Base-by-base conservation (phyloP, 2,797 vertebrate genomes). In the Spondyliosoma cantharus region DNA sequence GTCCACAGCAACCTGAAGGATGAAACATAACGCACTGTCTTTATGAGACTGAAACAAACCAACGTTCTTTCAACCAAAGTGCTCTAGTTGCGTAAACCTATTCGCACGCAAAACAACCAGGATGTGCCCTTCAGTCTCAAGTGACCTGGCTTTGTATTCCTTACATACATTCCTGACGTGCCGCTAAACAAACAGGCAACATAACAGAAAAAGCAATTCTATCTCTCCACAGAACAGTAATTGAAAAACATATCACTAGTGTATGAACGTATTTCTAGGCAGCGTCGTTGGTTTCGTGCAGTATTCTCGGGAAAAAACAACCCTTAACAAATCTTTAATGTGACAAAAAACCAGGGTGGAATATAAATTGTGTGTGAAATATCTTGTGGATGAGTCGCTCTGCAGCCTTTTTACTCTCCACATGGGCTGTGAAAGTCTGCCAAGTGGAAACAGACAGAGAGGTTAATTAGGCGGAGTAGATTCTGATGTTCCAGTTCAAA, bases 381-480 rank as follows among this genome's bases (percentile, higher is more conserved):
- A 50, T 49, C 59, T 74, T 70, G 53, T 69, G 71, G 24, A 22
- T 72, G 52, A 72, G 76, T 48, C 66, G 54, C 27, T 59, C 52
- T 25, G 25, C 57, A 69, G 24, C 8, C 64, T 80, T 76, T 72
- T 46, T 46, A 15, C 48, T 74, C 75, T 74, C 80, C 59, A 66
- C 61, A 27, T 80, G 80, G 37, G 63, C 79, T 68, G 74, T 82
- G 78, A 86, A 91, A 79, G 63, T 81, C 78, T 85, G 80, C 85
- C 89, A 85, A 84, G 84, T 85, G 87, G 89, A 87, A 89, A 88
- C 81, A 89, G 85, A 89, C 89, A 84, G 87, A 85, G 88, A 89
- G 92, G 88, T 92, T 94, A 93, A 94, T 94, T 93, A 93, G 89
- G 86, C 86, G 25, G 72, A 91, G 92, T 91, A 88, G 84, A 90